phyloP scores from a whole-genome alignment of 2,797 vertebrate genomes.

The Silurus lanzhouensis region DNA sequence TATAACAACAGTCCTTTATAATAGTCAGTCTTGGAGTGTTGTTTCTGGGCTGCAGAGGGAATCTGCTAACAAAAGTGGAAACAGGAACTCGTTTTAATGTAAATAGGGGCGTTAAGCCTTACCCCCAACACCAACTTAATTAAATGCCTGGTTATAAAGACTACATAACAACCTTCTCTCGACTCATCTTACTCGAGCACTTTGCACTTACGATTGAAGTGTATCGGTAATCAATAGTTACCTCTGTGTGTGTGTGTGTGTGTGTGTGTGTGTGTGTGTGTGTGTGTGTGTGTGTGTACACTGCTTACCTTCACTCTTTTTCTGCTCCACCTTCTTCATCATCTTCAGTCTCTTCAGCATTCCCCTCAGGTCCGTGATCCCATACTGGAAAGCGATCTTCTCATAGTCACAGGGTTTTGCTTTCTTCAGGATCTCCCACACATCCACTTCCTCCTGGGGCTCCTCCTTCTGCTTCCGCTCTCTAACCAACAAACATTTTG shows the following conservation, averaged over 20 bases:
- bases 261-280: conserved; percentile 3
- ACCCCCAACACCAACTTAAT: background rate
- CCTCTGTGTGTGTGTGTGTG: conserved; percentile 1
- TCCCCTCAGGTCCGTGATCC: conserved; percentile 90
- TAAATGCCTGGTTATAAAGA: background rate
- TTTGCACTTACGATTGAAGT: too few species aligned
- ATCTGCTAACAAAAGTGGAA: too few species aligned
- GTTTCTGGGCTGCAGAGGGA: too few species aligned
- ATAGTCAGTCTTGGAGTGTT: too few species aligned
- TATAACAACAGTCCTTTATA: too few species aligned
- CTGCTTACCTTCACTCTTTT: conserved; percentile 81
- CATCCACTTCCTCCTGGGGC: conserved; percentile 80
- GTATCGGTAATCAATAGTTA: background rate
- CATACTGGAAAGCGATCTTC: conserved; percentile 88
- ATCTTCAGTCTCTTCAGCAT: conserved; percentile 88
- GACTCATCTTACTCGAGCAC: background rate
- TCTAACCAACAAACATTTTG: conserved; percentile 51
- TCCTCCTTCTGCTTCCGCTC: conserved; percentile 73
- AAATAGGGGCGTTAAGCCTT: background rate
- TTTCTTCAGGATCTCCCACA: conserved; percentile 84
- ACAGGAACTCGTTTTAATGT: too few species aligned
- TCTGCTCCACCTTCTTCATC: conserved; percentile 81
- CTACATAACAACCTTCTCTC: background rate
- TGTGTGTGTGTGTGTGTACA: background rate
- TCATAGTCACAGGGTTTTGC: conserved; percentile 90